Evolutionary conservation across 1,140 invertebrate genomes (phyloP), one percentile per base, ranked within the genome.

Genomic region (Sminthurinus signatus): DNA sequence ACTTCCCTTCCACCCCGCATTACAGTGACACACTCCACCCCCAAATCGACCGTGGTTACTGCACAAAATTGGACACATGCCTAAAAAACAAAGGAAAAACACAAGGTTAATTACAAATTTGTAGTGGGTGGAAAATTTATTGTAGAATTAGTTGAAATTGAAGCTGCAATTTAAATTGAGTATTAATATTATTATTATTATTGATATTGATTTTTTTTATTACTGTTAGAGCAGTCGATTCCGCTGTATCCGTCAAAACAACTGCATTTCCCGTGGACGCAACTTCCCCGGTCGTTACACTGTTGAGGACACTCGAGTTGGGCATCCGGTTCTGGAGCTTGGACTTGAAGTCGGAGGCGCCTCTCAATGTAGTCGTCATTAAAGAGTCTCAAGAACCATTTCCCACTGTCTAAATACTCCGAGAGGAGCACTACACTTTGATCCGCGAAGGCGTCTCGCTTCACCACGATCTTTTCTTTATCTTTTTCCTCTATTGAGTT

Each of bases 11-110:
- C 91, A 98, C 48, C 94, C 93, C 72, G 92, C 87, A 76, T 94
- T 91, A 78, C 96, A 99, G 74, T 93, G 87, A 79, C 96, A 99
- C 68, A 92, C 80, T 19, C 96, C 96, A 52, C 91, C 91, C 25
- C 91, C 87, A 76, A 98, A 99, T 73, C 92, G 87, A 27, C 96
- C 96, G 75, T 98, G 93, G 62, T 89, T 93, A 66, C 91, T 94
- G 80, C 96, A 99, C 57, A 98, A 80, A 2, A 96, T 90, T 32
- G 96, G 96, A 80, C 96, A 99, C n/a, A 96, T 86, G 78, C 91
- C 86, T 88, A 74, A 63, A 28, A 29, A 55, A 51, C 1, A 21
- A 2, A 36, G 5, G 32, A 36, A 36, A 36, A 36, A n/a, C n/a
- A n/a, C n/a, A n/a, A n/a, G n/a, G n/a, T n/a, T n/a, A n/a, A n/a